Evolutionary conservation across 2,797 vertebrate genomes (phyloP), one percentile per base, ranked within the genome.

Genomic region (Tiaroga cobitis): DNA sequence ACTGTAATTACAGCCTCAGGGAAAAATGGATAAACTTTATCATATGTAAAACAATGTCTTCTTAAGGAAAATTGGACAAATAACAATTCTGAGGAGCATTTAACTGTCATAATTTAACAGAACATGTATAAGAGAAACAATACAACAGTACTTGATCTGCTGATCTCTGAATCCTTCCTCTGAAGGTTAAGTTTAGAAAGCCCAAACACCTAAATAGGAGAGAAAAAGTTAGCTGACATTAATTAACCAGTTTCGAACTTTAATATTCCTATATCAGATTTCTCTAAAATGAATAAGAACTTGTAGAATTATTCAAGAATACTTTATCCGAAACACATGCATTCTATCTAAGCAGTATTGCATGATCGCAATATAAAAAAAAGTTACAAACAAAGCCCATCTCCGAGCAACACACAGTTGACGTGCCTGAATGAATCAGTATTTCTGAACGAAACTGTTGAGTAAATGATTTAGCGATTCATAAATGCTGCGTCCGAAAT

Each of bases 1-100:
- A 91, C 85, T 90, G 77, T 92, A 89, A 94, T 93, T 90, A 91
- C 87, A 91, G 78, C 85, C 88, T 89, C 84, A 82, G 67, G 41
- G 85, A 85, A 88, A 88, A 86, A 91, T 84, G 91, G 67, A 88
- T 91, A 91, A 92, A 70, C 82, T 91, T 75, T 87, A 88, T 94
- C 88, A 89, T 80, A 88, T 91, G 90, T 86, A 91, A 87, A 77
- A 81, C 84, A 76, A 72, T 32, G 34, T 24, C 59, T 75, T 80
- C 43, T 75, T 54, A 19, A 56, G 51, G 46, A 70, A 73, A 26
- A 86, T 67, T 51, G n/a, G 70, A 63, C 78, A 75, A 85, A 76
- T 76, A 69, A 84, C 46, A 43, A 46, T 6, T 49, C n/a, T 34
- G 11, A 43, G 26, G 49, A 43, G 13, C 41, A 34, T 29, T 41